Base-by-base conservation (phyloP, 2,888 invertebrate genomes). In the Mantis religiosa region DNA sequence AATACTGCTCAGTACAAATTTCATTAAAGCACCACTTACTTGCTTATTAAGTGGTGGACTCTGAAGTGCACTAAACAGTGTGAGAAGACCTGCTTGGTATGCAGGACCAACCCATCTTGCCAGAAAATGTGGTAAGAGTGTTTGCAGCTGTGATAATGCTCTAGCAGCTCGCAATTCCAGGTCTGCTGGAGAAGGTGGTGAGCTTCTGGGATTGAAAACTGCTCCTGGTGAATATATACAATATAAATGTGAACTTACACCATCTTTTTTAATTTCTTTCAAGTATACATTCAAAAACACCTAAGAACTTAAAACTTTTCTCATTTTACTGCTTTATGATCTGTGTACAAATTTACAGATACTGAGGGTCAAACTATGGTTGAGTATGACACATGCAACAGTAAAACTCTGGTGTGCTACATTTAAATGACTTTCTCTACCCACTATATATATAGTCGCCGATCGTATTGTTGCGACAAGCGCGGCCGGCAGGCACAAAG, bases 11-110 rank as follows among this genome's bases (percentile, higher is more conserved):
- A 41, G 41, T 41, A 41, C 12, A 41, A 41, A 41, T 12, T 41
- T 9, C 41, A 9, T 41, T 12, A 71, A 20, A 20, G 25, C 54
- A 71, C 6, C 2, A 94, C 94, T 91, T 94, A 95, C 88, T 93
- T 95, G 95, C 91, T 95, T 95, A 92, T 95, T 95, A 84, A 95
- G 93, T 83, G 94, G 92, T 15, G 95, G 95, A 91, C 94, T 93
- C 92, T 95, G 95, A 71, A 93, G 90, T 6, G 93, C 92, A 88
- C 93, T 92, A 30, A 93, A 90, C n/a, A 93, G 90, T 1, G 92
- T 90, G 28, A 84, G 85, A 15, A 90, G 83, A 27, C 90, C 90
- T 14, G 88, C 81, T 15, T 83, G 85, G 81, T 90, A 90, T n/a
- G 89, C 88, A 27, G 87, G 87, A 12, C 92, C 93, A 25, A 94